Evolutionary conservation across 2,113 vertebrate genomes (phyloP).

Genomic region (Leptocoma aspasia): DNA sequence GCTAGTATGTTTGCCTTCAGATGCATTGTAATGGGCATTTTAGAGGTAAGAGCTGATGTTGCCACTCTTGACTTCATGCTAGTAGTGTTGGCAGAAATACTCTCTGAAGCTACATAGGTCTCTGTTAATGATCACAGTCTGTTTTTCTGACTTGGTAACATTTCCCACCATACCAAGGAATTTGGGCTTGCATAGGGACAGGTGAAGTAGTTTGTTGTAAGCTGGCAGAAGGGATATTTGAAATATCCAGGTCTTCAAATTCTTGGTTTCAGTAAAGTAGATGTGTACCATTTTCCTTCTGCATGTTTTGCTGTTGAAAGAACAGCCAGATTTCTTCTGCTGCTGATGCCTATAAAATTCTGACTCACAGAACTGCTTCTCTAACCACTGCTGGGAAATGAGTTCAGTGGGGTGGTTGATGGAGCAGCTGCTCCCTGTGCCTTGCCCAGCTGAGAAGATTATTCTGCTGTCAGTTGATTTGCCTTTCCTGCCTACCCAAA

Average conservation of each 20-base stretch:
- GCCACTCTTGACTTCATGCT: not conserved
- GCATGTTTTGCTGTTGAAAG: not conserved
- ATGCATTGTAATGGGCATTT: not conserved
- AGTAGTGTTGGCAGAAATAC: not conserved
- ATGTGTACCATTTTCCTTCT: not conserved
- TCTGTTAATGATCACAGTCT: not conserved
- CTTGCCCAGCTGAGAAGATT: slow-evolving; percentile 48
- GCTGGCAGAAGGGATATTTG: not conserved
- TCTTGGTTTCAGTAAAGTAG: not conserved
- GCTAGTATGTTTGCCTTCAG: not conserved
- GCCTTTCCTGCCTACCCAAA: not conserved
- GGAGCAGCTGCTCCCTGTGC: slow-evolving; percentile 55
- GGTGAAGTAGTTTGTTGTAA: not conserved
- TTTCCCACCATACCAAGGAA: not conserved
- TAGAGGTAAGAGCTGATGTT: not conserved
- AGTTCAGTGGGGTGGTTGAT: slow-evolving; percentile 59
- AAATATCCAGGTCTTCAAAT: not conserved
- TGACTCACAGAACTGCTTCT: slow-evolving; percentile 47
- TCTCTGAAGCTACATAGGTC: not conserved
- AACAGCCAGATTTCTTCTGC: slow-evolving; percentile 13
- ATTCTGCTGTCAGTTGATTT: slow-evolving; percentile 48
- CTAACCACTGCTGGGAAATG: slow-evolving; percentile 57
- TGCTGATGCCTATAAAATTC: slow-evolving; percentile 61
- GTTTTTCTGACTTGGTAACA: not conserved
- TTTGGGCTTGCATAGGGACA: not conserved